Percentiles rank a stretch among this genome's conserved stretches.
phyloP scores from a whole-genome alignment of 1,140 invertebrate species.

The Riptortus pedestris region DNA sequence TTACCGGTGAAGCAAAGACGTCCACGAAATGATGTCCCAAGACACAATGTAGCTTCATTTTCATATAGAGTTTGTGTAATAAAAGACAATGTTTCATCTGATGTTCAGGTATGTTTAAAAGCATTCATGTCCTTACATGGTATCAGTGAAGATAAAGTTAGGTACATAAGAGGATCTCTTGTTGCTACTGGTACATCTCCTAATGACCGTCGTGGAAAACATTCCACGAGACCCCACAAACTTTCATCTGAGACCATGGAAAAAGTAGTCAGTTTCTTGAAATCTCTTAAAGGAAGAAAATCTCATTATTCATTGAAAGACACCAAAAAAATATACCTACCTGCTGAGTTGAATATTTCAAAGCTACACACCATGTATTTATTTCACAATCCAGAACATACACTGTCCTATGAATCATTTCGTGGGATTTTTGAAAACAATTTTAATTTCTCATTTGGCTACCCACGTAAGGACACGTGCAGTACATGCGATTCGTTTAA shows the following conservation, averaged over 20 bases:
- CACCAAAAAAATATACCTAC: neutral
- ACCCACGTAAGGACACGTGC: slow-evolving; percentile 23
- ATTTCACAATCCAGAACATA: neutral
- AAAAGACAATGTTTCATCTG: neutral
- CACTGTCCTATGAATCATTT: slow-evolving; percentile 3
- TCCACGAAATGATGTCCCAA: neutral
- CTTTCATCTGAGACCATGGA: neutral
- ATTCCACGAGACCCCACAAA: neutral
- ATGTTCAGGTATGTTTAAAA: neutral
- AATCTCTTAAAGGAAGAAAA: neutral
- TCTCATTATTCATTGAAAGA: neutral
- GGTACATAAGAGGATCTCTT: neutral
- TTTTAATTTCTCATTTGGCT: slow-evolving; percentile 25
- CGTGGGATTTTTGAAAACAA: slow-evolving; percentile 17
- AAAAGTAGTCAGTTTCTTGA: neutral
- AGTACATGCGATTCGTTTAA: slow-evolving; percentile 21
- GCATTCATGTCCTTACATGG: neutral
- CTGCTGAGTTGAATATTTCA: neutral
- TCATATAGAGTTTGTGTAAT: neutral
- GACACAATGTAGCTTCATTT: neutral
- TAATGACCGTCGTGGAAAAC: neutral
- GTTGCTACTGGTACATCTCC: neutral
- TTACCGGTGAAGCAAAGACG: neutral
- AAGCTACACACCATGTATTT: neutral
- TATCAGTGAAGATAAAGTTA: neutral